Evolutionary conservation across 1,140 invertebrate genomes (phyloP).

Genomic region (Atopsyche davidsoni): DNA sequence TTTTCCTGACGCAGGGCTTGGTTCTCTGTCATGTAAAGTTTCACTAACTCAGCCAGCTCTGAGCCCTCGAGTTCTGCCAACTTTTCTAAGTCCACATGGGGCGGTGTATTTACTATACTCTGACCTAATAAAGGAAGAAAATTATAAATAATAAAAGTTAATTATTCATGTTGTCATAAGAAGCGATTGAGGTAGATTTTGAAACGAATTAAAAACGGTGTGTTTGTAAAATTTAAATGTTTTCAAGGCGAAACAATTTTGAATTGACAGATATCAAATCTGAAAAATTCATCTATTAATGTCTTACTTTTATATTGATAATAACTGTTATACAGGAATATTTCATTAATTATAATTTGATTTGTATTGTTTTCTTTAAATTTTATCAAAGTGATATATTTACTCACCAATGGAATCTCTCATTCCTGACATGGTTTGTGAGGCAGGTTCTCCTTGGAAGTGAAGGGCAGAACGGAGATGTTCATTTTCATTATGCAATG

Average conservation of each 20-base stretch:
- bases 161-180: too few species aligned
- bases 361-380: background rate
- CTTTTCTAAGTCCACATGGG: conserved; percentile 63
- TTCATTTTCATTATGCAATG: conserved; percentile 87
- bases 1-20: conserved; percentile 81
- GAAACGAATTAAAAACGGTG: too few species aligned
- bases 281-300: conserved; percentile 6
- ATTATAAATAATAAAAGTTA: too few species aligned
- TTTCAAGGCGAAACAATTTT: too few species aligned
- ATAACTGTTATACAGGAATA: background rate
- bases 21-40: conserved; percentile 80
- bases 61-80: conserved; percentile 63
- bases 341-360: background rate
- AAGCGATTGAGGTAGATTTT: too few species aligned
- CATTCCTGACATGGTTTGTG: conserved; percentile 8
- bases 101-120: too few species aligned
- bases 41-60: conserved; percentile 67
- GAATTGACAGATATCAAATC: too few species aligned
- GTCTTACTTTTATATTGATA: conserved; percentile 1
- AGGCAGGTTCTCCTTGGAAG: conserved; percentile 39
- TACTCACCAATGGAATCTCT: conserved; percentile 9
- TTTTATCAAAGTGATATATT: background rate
- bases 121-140: too few species aligned
- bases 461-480: conserved; percentile 72
- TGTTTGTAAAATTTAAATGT: too few species aligned